These are phyloP conservation scores for Pachymerium ferrugineum DNA, from an alignment of 2,888 invertebrate species.

Conservation along the genomic window DNA sequence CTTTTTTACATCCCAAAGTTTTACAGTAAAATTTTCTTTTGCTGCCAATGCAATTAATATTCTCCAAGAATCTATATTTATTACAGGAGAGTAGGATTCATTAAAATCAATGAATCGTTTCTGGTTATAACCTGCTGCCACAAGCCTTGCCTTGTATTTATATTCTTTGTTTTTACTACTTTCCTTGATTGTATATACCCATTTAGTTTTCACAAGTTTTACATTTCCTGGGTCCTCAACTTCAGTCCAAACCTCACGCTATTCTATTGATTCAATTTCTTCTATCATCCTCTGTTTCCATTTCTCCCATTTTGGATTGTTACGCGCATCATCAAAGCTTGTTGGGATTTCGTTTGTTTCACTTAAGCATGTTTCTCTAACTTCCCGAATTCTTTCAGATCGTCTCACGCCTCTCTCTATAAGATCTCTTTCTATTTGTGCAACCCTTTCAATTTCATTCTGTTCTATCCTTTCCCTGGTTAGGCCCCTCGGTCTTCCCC, in stretches of 20 bases:
- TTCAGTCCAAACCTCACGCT: conserved; percentile 34
- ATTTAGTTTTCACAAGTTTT: conserved; percentile 33
- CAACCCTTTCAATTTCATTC: too few relatives aligned
- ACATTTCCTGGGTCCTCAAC: background rate
- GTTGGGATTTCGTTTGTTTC: too few relatives aligned
- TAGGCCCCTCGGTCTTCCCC: too few relatives aligned
- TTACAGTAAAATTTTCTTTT: background rate
- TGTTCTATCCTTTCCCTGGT: too few relatives aligned
- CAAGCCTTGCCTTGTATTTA: conserved; percentile 35
- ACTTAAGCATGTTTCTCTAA: too few relatives aligned
- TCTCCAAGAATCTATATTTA: conserved; percentile 17
- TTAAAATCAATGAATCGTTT: conserved; percentile 30
- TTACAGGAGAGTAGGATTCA: conserved; percentile 33
- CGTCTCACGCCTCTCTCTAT: too few relatives aligned
- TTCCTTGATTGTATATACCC: conserved; percentile 36
- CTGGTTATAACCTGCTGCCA: conserved; percentile 34
- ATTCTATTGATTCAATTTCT: conserved; percentile 33
- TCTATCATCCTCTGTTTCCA: background rate
- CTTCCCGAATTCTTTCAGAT: too few relatives aligned
- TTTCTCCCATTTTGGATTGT: background rate
- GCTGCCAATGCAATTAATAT: conserved; percentile 33
- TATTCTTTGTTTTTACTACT: conserved; percentile 32
- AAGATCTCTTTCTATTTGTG: too few relatives aligned
- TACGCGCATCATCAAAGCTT: background rate
- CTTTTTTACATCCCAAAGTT: conserved; percentile 30